A percentile compares a stretch with the other conserved stretches of the same genome.
Conservation (phyloP, 2,888 invertebrate genomes). For the Lacanobia wlatinum region DNA sequence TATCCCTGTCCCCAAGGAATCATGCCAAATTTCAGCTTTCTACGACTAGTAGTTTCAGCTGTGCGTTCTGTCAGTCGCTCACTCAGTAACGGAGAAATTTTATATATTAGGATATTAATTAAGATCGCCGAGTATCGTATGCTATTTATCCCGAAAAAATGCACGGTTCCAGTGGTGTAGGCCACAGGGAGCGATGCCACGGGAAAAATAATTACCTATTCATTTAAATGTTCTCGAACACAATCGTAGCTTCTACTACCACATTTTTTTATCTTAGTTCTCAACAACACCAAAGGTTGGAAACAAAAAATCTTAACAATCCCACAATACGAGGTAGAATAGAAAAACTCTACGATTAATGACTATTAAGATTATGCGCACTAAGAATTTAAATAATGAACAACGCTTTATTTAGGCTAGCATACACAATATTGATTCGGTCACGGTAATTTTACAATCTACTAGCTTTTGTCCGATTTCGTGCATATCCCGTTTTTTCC, state of each 20-base stretch:
- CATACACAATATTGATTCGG: not conserved
- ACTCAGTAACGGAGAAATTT: too few species aligned
- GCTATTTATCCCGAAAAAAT: not conserved
- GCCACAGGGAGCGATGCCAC: not conserved
- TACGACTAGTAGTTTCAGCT: too few species aligned
- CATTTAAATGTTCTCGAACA: not conserved
- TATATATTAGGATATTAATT: too few species aligned
- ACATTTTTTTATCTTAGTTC: not conserved
- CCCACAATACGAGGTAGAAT: not conserved
- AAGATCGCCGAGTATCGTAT: not conserved
- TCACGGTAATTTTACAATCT: not conserved
- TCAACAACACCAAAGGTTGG: conserved; percentile 13
- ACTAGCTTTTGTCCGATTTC: too few species aligned
- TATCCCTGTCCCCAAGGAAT: too few species aligned
- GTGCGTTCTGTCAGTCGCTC: too few species aligned
- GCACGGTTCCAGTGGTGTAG: not conserved
- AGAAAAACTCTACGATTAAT: not conserved
- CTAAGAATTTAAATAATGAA: not conserved
- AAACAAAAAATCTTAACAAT: conserved; percentile 17
- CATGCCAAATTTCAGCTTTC: too few species aligned
- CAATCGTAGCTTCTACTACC: too few species aligned
- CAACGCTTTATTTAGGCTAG: not conserved
- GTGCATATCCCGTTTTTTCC: too few species aligned
- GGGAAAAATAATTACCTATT: not conserved
- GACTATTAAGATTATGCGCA: not conserved